Base-by-base conservation (phyloP, 2,888 invertebrate species). In the Apotomis betuletana region DNA sequence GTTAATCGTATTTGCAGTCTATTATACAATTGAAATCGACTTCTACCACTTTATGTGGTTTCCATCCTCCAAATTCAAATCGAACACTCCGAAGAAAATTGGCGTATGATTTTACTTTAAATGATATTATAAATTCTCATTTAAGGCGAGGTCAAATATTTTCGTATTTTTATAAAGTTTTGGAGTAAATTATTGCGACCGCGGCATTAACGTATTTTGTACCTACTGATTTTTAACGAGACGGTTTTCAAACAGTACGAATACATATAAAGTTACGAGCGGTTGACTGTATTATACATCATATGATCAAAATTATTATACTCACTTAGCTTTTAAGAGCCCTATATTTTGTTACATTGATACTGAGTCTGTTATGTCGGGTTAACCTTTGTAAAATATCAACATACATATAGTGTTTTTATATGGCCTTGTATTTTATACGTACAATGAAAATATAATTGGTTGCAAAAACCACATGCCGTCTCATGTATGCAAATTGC, bases 241-340 rank as follows among this genome's bases (percentile, higher is more conserved):
- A 9, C 49, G 49, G 49, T 49, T 49, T 49, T 49, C 3, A 49
- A 41, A 13, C 9, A 4, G 5, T 41, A 63, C 27, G 36, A 36
- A 62, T 52, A 27, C 27, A 27, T 27, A 27, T 5, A 54, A 62
- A 46, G 49, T 10, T 49, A 10, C 46, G 8, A 65, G 72, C 60
- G 77, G 76, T 78, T 76, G 27, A 59, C 62, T 64, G 49, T 38
- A 80, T 80, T 76, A 78, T 82, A 77, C 82, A 79, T 81, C 81
- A 79, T 84, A 87, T 83, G 91, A 91, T 89, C 91, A 91, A 91
- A 86, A 84, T 83, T 83, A 85, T 27, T 90, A 90, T 92, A 91
- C 91, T 91, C 69, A 76, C 62, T 74, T 74, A 71, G 69, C 10
- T 15, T 68, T 38, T 73, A 75, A 74, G 73, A 54, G 67, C 70